Evolutionary conservation across 2,888 invertebrate genomes (phyloP).

Genomic region (Meandrusa payeni): DNA sequence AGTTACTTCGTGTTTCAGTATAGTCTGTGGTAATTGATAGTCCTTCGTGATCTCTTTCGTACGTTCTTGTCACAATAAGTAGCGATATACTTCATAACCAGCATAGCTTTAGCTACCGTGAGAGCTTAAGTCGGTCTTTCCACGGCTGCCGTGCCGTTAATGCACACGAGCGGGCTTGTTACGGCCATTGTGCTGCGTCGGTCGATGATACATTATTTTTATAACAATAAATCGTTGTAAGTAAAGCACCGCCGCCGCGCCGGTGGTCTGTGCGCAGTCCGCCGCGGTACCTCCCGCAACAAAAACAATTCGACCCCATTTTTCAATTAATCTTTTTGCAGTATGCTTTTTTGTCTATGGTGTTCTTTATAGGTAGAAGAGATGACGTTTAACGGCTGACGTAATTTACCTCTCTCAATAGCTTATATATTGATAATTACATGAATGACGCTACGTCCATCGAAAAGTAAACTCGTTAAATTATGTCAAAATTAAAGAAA

Average conservation of each 20-base stretch:
- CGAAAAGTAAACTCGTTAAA: no score
- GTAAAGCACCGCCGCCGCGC: conserved; percentile 69
- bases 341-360: conserved; percentile 1
- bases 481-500: no score
- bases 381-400: no score
- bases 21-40: no score
- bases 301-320: conserved; percentile 28
- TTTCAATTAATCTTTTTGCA: conserved; percentile 29
- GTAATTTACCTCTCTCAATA: no score
- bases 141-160: conserved; percentile 47
- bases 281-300: conserved; percentile 28
- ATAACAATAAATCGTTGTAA: conserved; percentile 79
- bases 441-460: no score
- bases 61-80: no score
- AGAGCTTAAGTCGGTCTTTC: conserved; percentile 23
- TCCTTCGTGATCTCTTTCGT: no score
- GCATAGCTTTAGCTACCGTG: conserved; percentile 39
- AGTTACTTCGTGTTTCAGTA: no score
- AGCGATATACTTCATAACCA: background rate
- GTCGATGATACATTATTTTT: conserved; percentile 79
- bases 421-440: no score
- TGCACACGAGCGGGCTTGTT: conserved; percentile 67
- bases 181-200: conserved; percentile 65
- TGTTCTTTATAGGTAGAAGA: no score
- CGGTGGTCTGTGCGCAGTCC: conserved; percentile 56